Percentiles rank a stretch among this genome's conserved stretches.
Evolutionary conservation across 2,113 vertebrate species (phyloP).

Genomic region (Cynocephalus volans): DNA sequence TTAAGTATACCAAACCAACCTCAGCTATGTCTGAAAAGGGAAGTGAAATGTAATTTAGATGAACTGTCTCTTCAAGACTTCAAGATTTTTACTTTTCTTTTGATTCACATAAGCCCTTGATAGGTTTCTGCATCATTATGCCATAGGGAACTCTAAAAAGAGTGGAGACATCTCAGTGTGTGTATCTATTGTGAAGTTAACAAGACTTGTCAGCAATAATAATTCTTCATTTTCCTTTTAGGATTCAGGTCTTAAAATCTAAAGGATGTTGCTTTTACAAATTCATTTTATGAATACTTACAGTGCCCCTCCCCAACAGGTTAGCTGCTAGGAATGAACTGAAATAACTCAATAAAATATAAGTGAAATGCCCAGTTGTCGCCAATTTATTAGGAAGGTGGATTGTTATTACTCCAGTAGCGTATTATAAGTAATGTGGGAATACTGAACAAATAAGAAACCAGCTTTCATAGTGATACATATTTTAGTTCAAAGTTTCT

Average conservation of each 20-base stretch:
- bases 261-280: not conserved
- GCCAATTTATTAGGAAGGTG: not conserved
- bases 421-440: not conserved
- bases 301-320: fast-evolving
- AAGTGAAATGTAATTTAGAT: slow-evolving; percentile 23
- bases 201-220: slow-evolving; percentile 44
- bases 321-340: not conserved
- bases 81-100: not conserved
- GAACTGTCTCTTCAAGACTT: not conserved
- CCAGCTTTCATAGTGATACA: not conserved
- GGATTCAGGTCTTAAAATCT: slow-evolving; percentile 1
- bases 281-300: slow-evolving; percentile 41
- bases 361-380: not conserved
- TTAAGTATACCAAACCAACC: not conserved
- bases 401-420: not conserved
- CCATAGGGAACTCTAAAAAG: not conserved
- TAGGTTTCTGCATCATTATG: not conserved
- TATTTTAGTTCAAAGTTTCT: not conserved
- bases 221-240: slow-evolving; percentile 49
- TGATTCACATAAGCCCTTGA: not conserved
- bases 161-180: not conserved
- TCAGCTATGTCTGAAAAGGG: not conserved
- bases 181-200: slow-evolving; percentile 30
- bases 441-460: slow-evolving; percentile 19
- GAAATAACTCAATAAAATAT: not conserved